Evolutionary conservation across 1,140 invertebrate species (phyloP).

Genomic region (Lepidostoma basale): DNA sequence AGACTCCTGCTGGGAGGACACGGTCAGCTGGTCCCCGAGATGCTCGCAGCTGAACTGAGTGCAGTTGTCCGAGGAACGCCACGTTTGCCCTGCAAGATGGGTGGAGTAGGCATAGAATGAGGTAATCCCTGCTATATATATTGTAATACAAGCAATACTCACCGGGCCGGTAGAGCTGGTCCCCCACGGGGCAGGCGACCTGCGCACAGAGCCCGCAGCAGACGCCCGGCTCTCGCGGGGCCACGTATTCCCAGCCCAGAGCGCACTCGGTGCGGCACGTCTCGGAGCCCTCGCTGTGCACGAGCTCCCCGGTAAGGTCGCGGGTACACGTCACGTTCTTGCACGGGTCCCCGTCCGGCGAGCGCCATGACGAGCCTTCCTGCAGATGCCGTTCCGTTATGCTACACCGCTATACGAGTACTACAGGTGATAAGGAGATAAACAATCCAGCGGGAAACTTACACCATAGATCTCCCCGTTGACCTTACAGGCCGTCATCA

Average conservation of each 20-base stretch:
- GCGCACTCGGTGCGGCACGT: conserved; percentile 63
- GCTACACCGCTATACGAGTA: no score
- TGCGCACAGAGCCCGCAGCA: conserved; percentile 78
- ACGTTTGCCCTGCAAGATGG: conserved; percentile 58
- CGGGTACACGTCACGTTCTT: conserved; percentile 64
- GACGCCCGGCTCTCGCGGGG: conserved; percentile 50
- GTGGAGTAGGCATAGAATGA: no score
- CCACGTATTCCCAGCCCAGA: conserved; percentile 64
- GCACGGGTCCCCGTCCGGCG: conserved; percentile 63
- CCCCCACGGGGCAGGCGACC: conserved; percentile 67
- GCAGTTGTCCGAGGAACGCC: conserved; percentile 72
- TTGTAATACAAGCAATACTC: not conserved
- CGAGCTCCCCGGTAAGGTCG: conserved; percentile 57
- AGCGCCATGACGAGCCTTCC: conserved; percentile 65
- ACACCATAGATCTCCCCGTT: conserved; percentile 62
- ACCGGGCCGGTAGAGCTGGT: conserved; percentile 60
- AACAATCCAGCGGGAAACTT: conserved; percentile 56
- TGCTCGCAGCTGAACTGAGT: conserved; percentile 65
- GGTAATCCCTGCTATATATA: not conserved
- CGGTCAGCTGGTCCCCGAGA: conserved; percentile 58
- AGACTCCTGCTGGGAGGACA: conserved; percentile 59
- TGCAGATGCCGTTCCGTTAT: no score
- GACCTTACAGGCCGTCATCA: conserved; percentile 63
- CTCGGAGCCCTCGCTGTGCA: conserved; percentile 59
- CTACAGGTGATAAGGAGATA: no score